phyloP scores from a whole-genome alignment of 1,140 invertebrate genomes.

The Lutraria rhynchaena region DNA sequence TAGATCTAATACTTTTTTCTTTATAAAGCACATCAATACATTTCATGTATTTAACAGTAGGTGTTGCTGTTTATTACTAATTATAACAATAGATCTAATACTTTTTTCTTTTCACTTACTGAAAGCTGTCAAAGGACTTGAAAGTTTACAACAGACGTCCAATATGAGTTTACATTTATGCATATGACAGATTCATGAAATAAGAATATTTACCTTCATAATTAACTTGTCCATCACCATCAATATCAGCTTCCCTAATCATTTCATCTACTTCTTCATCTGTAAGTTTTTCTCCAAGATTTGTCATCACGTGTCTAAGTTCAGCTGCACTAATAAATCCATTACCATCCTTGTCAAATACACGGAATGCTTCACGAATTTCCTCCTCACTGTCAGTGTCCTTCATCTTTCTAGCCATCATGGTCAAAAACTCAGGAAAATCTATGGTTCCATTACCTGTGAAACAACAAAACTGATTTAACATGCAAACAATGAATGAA shows the following conservation, averaged over 20 bases:
- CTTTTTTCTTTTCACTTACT: too few species aligned
- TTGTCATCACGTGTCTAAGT: conserved; percentile 90
- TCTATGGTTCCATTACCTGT: background rate
- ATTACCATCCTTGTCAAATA: conserved; percentile 98
- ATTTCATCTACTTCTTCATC: conserved; percentile 96
- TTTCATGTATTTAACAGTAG: too few species aligned
- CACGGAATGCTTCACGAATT: conserved; percentile 76
- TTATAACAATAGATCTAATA: too few species aligned
- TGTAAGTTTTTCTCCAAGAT: conserved; percentile 94
- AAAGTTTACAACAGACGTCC: too few species aligned
- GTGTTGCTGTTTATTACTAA: too few species aligned
- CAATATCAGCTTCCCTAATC: conserved; percentile 95
- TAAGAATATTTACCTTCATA: conserved; percentile 69
- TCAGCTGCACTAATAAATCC: conserved; percentile 85
- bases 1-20: too few species aligned
- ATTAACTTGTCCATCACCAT: conserved; percentile 86
- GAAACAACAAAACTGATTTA: background rate
- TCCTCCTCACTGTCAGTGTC: conserved; percentile 9
- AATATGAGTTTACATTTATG: too few species aligned
- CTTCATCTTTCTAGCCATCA: conserved; percentile 10
- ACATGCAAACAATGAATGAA: background rate
- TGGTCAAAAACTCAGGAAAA: conserved; percentile 1
- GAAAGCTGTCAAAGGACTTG: too few species aligned
- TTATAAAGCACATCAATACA: too few species aligned
- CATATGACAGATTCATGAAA: too few species aligned